Evolutionary conservation across 2,797 vertebrate species (phyloP).

Genomic region (Cichlasoma orientale): DNA sequence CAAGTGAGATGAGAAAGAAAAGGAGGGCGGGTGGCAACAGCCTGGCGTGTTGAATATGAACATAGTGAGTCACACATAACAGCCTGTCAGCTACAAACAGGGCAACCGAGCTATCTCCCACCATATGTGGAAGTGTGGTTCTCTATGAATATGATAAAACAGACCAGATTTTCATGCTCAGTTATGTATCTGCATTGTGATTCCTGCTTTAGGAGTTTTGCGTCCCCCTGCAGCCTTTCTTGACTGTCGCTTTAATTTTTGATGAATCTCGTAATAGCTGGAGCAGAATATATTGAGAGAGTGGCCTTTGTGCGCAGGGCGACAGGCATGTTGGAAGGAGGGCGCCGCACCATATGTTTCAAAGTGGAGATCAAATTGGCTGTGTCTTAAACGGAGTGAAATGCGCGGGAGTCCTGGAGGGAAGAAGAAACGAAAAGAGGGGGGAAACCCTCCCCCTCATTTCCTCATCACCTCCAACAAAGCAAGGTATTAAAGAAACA

Average conservation of each 20-base stretch:
- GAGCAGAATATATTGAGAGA: slow-evolving; percentile 65
- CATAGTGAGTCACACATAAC: slow-evolving; percentile 68
- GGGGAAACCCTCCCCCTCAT: slow-evolving; percentile 30
- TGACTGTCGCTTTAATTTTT: slow-evolving; percentile 75
- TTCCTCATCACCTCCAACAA: slow-evolving; percentile 72
- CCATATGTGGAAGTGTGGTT: slow-evolving; percentile 72
- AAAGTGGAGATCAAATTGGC: slow-evolving; percentile 72
- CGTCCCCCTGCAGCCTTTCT: slow-evolving; percentile 60
- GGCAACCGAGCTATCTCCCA: slow-evolving; percentile 57
- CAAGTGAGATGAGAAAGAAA: slow-evolving; percentile 60
- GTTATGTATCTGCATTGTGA: slow-evolving; percentile 37
- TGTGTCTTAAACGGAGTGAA: slow-evolving; percentile 66
- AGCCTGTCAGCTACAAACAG: slow-evolving; percentile 73
- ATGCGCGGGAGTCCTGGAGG: slow-evolving; percentile 47
- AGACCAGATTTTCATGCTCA: slow-evolving; percentile 46
- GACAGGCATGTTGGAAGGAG: slow-evolving; percentile 53
- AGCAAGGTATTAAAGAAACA: slow-evolving; percentile 79
- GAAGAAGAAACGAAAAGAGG: slow-evolving; percentile 39
- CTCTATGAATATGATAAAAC: slow-evolving; percentile 71
- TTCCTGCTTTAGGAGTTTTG: slow-evolving; percentile 51
- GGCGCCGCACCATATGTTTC: slow-evolving; percentile 65
- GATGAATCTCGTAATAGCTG: slow-evolving; percentile 77
- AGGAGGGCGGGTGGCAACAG: slow-evolving; percentile 55
- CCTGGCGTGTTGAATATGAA: slow-evolving; percentile 59
- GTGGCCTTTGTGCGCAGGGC: slow-evolving; percentile 60